Percentiles rank a stretch among this genome's conserved stretches.
Conservation (phyloP, 2,888 invertebrate species). For the Lochmaea capreae region DNA sequence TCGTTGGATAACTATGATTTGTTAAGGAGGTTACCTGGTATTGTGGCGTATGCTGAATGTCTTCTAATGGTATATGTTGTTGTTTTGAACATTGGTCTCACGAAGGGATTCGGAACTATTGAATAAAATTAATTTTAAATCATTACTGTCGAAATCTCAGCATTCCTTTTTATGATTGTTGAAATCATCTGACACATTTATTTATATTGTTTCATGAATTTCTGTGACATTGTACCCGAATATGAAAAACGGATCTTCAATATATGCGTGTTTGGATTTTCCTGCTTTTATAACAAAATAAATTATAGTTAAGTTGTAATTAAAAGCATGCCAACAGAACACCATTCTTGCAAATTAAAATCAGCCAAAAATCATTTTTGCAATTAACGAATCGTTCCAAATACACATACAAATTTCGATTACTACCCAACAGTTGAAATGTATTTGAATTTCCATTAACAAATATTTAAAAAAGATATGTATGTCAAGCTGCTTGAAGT, state of each 20-base stretch:
- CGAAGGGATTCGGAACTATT: slow-evolving; percentile 66
- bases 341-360: slow-evolving; percentile 1
- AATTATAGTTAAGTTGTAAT: neutral
- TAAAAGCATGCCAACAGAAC: neutral
- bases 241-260: neutral
- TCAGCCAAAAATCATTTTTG: neutral
- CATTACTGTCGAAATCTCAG: slow-evolving; percentile 43
- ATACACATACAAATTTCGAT: neutral
- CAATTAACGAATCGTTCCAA: neutral
- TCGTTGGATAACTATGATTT: slow-evolving; percentile 19
- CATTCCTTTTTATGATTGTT: neutral
- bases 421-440: neutral
- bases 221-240: no score
- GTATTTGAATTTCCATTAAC: neutral
- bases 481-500: neutral
- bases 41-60: slow-evolving; percentile 66
- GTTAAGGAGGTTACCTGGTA: slow-evolving; percentile 58
- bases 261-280: neutral
- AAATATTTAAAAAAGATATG: neutral
- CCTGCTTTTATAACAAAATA: neutral
- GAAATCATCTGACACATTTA: no score
- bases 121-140: slow-evolving; percentile 56
- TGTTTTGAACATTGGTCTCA: slow-evolving; percentile 64
- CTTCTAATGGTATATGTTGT: slow-evolving; percentile 64
- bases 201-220: no score